phyloP scores from a whole-genome alignment of 2,113 vertebrate species.

The Marmota monax region DNA sequence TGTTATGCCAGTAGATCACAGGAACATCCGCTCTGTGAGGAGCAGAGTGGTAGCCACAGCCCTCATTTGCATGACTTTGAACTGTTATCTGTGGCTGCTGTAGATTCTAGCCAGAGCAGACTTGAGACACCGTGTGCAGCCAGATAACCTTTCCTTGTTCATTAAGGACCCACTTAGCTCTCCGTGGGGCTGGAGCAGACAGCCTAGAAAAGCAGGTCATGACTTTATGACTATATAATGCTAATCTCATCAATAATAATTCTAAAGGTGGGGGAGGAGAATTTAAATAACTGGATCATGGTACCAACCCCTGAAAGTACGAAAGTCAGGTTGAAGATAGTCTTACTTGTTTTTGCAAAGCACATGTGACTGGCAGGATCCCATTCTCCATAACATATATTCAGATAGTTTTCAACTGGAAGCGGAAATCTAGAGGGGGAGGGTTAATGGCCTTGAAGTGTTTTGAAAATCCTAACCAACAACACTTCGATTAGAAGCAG shows the following conservation, averaged over 20 bases:
- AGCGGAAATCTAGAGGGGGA: neutral
- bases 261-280: neutral
- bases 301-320: neutral
- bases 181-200: slow-evolving; percentile 65
- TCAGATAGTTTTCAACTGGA: slow-evolving; percentile 8
- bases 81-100: slow-evolving; percentile 80
- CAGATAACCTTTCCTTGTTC: slow-evolving; percentile 83
- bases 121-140: slow-evolving; percentile 4
- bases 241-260: slow-evolving; percentile 79
- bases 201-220: slow-evolving; percentile 72
- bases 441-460: neutral
- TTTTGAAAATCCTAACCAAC: slow-evolving; percentile 57
- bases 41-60: neutral
- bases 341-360: neutral
- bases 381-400: neutral
- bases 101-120: slow-evolving; percentile 66
- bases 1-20: neutral
- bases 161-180: slow-evolving; percentile 83
- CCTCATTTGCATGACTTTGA: slow-evolving; percentile 75
- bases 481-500: slow-evolving; percentile 13
- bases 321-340: neutral
- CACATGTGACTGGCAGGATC: neutral
- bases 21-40: neutral
- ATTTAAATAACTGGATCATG: slow-evolving; percentile 50
- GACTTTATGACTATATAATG: slow-evolving; percentile 68